Conservation (phyloP, 1,140 invertebrate species). For the Oscheius sp. region DNA sequence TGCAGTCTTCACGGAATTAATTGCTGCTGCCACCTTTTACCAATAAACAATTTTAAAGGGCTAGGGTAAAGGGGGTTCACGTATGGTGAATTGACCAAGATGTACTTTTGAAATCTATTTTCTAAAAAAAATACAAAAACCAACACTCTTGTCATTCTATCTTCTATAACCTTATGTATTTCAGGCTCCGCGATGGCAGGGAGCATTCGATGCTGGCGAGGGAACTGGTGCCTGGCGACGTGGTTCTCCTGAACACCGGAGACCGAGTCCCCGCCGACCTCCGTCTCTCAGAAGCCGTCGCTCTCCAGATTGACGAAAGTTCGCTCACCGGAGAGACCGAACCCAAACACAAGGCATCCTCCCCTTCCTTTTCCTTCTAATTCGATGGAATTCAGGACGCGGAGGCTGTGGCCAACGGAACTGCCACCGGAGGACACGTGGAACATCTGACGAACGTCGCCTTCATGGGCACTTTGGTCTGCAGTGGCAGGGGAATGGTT, state of each 20-base stretch:
- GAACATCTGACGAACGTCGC: conserved; percentile 84
- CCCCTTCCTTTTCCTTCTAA: conserved; percentile 1
- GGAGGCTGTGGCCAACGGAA: conserved; percentile 65
- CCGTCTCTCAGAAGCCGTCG: conserved; percentile 64
- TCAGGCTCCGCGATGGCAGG: conserved; percentile 76
- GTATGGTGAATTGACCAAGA: no score
- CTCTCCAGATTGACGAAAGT: conserved; percentile 92
- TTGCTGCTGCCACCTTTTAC: no score
- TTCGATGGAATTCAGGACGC: background rate
- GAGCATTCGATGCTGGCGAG: conserved; percentile 85
- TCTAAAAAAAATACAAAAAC: no score
- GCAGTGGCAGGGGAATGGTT: conserved; percentile 93
- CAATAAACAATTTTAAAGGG: no score
- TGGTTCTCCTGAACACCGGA: conserved; percentile 86
- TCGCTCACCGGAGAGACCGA: conserved; percentile 90
- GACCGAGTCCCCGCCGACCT: conserved; percentile 73
- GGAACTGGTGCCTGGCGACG: conserved; percentile 94
- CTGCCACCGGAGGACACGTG: conserved; percentile 45
- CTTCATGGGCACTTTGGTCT: conserved; percentile 96
- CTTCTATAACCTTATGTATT: no score
- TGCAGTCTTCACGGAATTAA: no score
- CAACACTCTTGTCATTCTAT: no score
- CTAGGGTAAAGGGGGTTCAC: no score
- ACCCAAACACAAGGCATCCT: conserved; percentile 64
- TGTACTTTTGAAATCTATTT: no score